phyloP scores from a whole-genome alignment of 2,888 invertebrate genomes.

The Brachyopa scutellaris region DNA sequence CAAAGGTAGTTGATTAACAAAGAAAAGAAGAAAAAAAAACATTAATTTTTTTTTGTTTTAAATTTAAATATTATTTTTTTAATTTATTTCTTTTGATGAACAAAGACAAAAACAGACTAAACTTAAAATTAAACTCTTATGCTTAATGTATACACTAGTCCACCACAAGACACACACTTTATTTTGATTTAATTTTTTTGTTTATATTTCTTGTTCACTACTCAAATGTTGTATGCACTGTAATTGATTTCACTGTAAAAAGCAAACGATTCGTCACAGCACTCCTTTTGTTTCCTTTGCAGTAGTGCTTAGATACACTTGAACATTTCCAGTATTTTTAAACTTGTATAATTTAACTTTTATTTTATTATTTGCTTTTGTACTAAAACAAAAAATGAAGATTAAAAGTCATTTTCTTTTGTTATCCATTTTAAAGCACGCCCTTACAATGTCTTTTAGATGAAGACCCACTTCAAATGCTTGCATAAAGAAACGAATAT shows the following conservation, averaged over 20 bases:
- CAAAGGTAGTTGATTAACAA: slow-evolving; percentile 68
- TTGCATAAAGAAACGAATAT: slow-evolving; percentile 39
- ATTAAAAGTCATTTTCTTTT: slow-evolving; percentile 9
- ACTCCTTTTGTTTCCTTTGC: slow-evolving; percentile 38
- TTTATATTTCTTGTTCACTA: slow-evolving; percentile 38
- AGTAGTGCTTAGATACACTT: slow-evolving; percentile 44
- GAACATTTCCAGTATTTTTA: slow-evolving; percentile 10
- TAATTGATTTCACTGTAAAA: slow-evolving; percentile 32
- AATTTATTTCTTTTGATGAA: slow-evolving; percentile 33
- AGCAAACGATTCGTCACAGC: slow-evolving; percentile 17
- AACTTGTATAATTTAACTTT: slow-evolving; percentile 14
- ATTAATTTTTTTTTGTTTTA: slow-evolving; percentile 51
- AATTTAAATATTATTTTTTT: slow-evolving; percentile 25
- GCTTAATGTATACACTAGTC: slow-evolving; percentile 55
- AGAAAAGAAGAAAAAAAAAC: slow-evolving; percentile 74
- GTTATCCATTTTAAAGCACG: slow-evolving; percentile 44
- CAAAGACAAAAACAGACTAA: slow-evolving; percentile 70
- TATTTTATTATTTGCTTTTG: neutral
- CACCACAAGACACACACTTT: slow-evolving; percentile 42
- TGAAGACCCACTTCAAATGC: slow-evolving; percentile 39
- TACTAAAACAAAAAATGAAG: no score
- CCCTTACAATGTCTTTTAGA: slow-evolving; percentile 35
- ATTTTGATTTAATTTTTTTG: slow-evolving; percentile 13
- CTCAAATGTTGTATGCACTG: slow-evolving; percentile 52
- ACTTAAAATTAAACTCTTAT: slow-evolving; percentile 16